Evolutionary conservation across 1,140 invertebrate genomes (phyloP).

Genomic region (Monochamus saltuarius): DNA sequence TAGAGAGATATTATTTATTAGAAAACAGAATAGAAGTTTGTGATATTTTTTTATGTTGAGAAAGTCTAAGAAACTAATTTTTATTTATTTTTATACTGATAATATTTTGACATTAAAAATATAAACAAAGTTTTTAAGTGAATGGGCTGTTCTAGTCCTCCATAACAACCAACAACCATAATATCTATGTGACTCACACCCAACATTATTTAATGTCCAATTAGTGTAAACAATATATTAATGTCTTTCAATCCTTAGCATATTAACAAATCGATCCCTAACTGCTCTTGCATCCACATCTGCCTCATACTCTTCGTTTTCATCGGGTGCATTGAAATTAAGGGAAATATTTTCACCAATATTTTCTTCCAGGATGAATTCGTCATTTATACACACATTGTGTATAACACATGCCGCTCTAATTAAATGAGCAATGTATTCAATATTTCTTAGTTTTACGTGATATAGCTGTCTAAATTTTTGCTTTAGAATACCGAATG

Average conservation of each 20-base stretch:
- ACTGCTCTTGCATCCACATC: not conserved
- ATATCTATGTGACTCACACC: no score
- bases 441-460: slow-evolving; percentile 28
- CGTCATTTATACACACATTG: slow-evolving; percentile 26
- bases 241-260: not conserved
- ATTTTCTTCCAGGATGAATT: slow-evolving; percentile 9
- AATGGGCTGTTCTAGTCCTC: no score
- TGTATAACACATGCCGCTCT: slow-evolving; percentile 33
- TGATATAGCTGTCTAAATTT: slow-evolving; percentile 20
- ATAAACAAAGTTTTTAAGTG: no score
- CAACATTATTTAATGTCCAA: not conserved
- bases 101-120: no score
- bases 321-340: not conserved
- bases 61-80: no score
- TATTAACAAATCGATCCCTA: not conserved
- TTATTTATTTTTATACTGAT: no score
- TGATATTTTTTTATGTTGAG: no score
- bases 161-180: no score
- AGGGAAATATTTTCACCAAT: not conserved
- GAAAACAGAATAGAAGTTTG: not conserved
- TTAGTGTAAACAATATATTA: not conserved
- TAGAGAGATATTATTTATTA: not conserved
- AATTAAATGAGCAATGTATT: slow-evolving; percentile 29
- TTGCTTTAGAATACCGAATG: slow-evolving; percentile 38
- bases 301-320: not conserved